Evolutionary conservation across 2,797 vertebrate species (phyloP).

Genomic region (Malurus splendens): DNA sequence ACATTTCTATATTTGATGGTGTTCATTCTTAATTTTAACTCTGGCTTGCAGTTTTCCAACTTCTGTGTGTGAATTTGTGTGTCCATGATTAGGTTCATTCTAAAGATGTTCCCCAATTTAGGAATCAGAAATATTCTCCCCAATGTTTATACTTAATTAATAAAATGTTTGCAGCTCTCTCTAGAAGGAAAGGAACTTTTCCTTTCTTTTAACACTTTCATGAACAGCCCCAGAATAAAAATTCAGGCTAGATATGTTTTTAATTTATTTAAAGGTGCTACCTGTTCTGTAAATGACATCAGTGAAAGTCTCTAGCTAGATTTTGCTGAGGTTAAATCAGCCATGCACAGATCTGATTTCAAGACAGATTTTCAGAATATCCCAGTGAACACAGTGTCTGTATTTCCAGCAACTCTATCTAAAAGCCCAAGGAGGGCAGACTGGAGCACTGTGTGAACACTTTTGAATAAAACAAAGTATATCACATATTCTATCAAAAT

Average conservation of each 20-base stretch:
- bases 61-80: not conserved
- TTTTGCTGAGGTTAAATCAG: not conserved
- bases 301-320: not conserved
- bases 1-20: not conserved
- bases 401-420: not conserved
- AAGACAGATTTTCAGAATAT: not conserved
- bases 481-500: not conserved
- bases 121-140: not conserved
- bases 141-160: not conserved
- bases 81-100: not conserved
- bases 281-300: not conserved
- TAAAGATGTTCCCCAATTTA: not conserved
- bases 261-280: not conserved
- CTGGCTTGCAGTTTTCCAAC: not conserved
- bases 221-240: not conserved
- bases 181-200: not conserved
- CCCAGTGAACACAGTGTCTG: not conserved
- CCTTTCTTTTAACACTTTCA: not conserved
- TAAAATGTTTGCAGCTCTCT: not conserved
- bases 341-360: rapidly evolving
- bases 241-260: not conserved
- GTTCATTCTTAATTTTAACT: not conserved
- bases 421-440: not conserved
- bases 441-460: not conserved
- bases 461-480: not conserved